A percentile compares a stretch with the other conserved stretches of the same genome.
phyloP scores from a whole-genome alignment of 2,888 invertebrate genomes.

The Helleia helle region DNA sequence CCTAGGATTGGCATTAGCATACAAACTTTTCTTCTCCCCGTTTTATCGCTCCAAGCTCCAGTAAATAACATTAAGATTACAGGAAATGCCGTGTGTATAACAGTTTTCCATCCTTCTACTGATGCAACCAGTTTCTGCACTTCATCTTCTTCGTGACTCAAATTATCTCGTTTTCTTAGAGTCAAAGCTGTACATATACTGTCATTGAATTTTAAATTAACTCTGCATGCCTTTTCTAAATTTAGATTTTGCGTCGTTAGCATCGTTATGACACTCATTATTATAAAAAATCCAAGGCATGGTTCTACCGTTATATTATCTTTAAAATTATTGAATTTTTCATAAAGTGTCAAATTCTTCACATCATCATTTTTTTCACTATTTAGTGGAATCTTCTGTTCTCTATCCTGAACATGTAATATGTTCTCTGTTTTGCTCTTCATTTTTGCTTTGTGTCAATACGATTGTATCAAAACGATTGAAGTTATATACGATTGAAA shows the following conservation, averaged over 20 bases:
- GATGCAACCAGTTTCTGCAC: constrained; percentile 73
- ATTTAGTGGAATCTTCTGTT: background rate
- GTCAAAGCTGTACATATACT: constrained; percentile 82
- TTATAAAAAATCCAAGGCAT: constrained; percentile 58
- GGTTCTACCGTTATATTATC: background rate
- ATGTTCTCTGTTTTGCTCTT: too few relatives aligned
- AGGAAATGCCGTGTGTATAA: constrained; percentile 52
- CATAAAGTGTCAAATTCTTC: background rate
- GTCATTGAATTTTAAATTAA: constrained; percentile 80
- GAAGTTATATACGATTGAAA: too few relatives aligned
- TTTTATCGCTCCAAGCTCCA: constrained; percentile 76
- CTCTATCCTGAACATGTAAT: background rate
- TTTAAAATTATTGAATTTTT: background rate
- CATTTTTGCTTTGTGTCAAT: too few relatives aligned
- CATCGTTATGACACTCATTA: constrained; percentile 77
- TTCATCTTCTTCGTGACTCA: constrained; percentile 75
- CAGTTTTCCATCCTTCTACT: constrained; percentile 69
- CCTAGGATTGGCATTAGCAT: constrained; percentile 4
- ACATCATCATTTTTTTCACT: background rate
- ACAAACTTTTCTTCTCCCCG: constrained; percentile 34
- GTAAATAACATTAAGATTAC: constrained; percentile 48
- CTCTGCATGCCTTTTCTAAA: constrained; percentile 87
- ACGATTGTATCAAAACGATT: too few relatives aligned
- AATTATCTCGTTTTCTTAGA: constrained; percentile 78
- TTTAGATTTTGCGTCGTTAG: constrained; percentile 87